These are phyloP conservation scores for Calephelis nemesis DNA, from an alignment of 1,140 invertebrate species.

Conservation along the genomic window DNA sequence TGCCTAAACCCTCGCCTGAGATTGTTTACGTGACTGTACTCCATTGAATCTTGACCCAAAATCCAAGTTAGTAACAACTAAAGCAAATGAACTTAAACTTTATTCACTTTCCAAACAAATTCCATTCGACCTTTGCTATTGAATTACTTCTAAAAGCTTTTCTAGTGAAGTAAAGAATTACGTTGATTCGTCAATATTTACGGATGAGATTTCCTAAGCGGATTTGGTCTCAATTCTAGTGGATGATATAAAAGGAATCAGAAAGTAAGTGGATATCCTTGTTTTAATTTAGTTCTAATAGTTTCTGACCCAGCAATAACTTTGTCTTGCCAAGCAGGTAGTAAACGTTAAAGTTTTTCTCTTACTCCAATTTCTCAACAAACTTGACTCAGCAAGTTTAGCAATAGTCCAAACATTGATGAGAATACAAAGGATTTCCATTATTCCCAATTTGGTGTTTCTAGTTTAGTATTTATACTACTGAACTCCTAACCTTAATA, in stretches of 20 bases:
- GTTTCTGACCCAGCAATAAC: not conserved
- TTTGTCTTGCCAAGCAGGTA: too few species aligned
- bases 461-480: too few species aligned
- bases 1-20: not conserved
- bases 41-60: conserved; percentile 25
- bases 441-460: too few species aligned
- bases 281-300: conserved; percentile 4
- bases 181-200: conserved; percentile 20
- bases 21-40: conserved; percentile 6
- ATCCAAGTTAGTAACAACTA: conserved; percentile 10
- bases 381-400: too few species aligned
- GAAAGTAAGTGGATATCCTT: conserved; percentile 8
- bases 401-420: too few species aligned
- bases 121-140: conserved; percentile 17
- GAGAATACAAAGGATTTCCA: too few species aligned
- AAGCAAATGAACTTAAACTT: conserved; percentile 13
- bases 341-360: too few species aligned
- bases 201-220: conserved; percentile 9
- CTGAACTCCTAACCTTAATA: too few species aligned
- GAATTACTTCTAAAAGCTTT: conserved; percentile 21
- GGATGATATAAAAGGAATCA: conserved; percentile 12
- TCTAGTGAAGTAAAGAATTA: conserved; percentile 1
- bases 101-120: conserved; percentile 15
- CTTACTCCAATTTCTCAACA: too few species aligned
- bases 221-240: conserved; percentile 9